phyloP scores from a whole-genome alignment of 2,888 invertebrate species.

The Metellina segmentata region DNA sequence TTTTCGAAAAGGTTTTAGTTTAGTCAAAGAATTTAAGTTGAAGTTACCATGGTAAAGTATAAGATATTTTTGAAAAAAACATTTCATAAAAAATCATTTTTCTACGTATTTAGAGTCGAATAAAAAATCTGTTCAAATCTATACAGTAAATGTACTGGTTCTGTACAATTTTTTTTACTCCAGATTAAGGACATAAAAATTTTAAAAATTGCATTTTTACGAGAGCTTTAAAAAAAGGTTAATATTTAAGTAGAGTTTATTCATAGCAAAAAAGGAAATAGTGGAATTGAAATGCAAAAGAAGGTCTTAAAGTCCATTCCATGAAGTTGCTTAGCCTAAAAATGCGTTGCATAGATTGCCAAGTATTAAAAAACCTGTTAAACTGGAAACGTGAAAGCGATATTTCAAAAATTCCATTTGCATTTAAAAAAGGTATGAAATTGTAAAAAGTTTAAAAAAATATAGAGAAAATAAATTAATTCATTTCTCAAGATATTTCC shows the following conservation, averaged over 20 bases:
- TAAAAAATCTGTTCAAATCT: too few species aligned
- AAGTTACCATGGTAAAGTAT: too few species aligned
- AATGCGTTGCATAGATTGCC: background rate
- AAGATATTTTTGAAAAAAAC: too few species aligned
- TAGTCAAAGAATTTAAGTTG: too few species aligned
- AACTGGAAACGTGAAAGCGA: background rate
- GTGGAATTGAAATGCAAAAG: background rate
- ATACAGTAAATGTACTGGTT: too few species aligned
- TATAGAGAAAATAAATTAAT: background rate
- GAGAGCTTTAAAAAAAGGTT: background rate
- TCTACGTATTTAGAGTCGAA: too few species aligned
- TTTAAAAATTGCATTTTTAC: background rate
- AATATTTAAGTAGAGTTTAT: background rate
- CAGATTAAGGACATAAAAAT: background rate
- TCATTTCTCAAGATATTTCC: background rate
- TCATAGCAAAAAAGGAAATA: background rate
- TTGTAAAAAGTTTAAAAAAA: background rate
- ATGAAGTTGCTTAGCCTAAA: background rate
- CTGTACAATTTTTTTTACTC: background rate
- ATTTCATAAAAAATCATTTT: too few species aligned
- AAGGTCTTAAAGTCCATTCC: background rate
- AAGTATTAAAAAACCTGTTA: background rate
- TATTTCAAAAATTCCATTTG: background rate
- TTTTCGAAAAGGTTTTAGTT: too few species aligned
- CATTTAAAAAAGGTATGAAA: background rate